Evolutionary conservation across 2,113 vertebrate species (phyloP).

Genomic region (Ibidorhyncha struthersii): DNA sequence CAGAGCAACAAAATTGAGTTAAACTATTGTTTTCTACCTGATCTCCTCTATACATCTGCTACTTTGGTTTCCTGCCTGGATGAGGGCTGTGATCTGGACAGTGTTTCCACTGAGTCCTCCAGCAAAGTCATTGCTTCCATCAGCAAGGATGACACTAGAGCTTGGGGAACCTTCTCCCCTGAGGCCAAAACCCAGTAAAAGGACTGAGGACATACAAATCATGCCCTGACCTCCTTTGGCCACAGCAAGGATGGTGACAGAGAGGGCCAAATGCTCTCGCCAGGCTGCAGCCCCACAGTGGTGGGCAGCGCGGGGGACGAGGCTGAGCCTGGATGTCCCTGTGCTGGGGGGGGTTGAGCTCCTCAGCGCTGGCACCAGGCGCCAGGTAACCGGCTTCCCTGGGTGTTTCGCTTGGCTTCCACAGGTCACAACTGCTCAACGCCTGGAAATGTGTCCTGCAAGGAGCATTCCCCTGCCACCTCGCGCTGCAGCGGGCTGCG

Average conservation of each 20-base stretch:
- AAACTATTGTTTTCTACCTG: not conserved
- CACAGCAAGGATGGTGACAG: not conserved
- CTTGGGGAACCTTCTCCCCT: not conserved
- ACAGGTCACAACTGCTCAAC: not conserved
- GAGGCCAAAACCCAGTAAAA: not conserved
- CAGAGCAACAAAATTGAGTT: not conserved
- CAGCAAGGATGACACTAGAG: not conserved
- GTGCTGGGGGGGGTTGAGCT: not conserved
- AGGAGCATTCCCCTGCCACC: not conserved
- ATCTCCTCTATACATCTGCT: not conserved
- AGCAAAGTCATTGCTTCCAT: not conserved
- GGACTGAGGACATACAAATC: not conserved
- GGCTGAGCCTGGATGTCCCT: not conserved
- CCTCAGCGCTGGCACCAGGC: not conserved
- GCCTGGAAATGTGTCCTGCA: not conserved
- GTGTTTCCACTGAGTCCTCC: not conserved
- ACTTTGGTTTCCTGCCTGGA: not conserved
- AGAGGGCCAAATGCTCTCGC: not conserved
- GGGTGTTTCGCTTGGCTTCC: not conserved
- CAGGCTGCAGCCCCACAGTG: not conserved
- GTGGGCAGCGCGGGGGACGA: not conserved
- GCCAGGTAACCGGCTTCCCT: fast-evolving
- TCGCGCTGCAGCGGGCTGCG: fast-evolving
- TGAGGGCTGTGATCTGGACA: not conserved
- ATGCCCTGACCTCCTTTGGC: not conserved